phyloP scores from a whole-genome alignment of 2,797 vertebrate species.

The Siniperca undulata region DNA sequence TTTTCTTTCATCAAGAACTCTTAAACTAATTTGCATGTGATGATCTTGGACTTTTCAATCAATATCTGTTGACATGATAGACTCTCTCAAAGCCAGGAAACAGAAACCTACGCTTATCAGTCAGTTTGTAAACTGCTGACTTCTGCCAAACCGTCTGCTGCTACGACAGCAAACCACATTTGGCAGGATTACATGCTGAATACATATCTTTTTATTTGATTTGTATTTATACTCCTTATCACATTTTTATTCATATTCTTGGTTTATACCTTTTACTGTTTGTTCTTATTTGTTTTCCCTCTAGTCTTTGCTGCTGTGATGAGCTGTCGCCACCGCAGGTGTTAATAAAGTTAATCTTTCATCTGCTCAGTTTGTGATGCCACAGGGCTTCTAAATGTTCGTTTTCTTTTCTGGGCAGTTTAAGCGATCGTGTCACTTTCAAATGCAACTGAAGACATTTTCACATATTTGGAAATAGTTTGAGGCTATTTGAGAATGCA shows the following conservation, averaged over 20 bases:
- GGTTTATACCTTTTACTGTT: neutral
- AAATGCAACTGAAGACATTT: conserved; percentile 1
- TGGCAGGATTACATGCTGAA: conserved; percentile 27
- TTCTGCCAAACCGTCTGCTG: conserved; percentile 34
- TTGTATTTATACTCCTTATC: neutral
- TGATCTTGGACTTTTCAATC: conserved; percentile 21
- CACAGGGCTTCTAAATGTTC: neutral
- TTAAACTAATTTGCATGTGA: conserved; percentile 30
- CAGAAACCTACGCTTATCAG: conserved; percentile 20
- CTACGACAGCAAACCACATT: conserved; percentile 14
- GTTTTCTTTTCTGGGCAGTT: conserved; percentile 8
- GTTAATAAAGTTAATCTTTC: conserved; percentile 25
- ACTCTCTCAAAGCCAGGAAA: conserved; percentile 31
- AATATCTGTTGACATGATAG: conserved; percentile 9
- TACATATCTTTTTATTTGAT: conserved; percentile 18
- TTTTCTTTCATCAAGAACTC: conserved; percentile 20
- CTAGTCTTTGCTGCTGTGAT: neutral
- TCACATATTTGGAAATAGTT: neutral
- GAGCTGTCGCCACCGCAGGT: conserved; percentile 14
- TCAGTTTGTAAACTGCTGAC: conserved; percentile 46
- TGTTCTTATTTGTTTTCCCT: conserved; percentile 4
- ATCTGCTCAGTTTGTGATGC: neutral
- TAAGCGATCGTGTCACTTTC: neutral
- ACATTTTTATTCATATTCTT: neutral
- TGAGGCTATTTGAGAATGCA: neutral